A percentile compares a stretch with the other conserved stretches of the same genome.
phyloP scores from a whole-genome alignment of 2,888 invertebrate genomes.

The Drosophila seclusa region DNA sequence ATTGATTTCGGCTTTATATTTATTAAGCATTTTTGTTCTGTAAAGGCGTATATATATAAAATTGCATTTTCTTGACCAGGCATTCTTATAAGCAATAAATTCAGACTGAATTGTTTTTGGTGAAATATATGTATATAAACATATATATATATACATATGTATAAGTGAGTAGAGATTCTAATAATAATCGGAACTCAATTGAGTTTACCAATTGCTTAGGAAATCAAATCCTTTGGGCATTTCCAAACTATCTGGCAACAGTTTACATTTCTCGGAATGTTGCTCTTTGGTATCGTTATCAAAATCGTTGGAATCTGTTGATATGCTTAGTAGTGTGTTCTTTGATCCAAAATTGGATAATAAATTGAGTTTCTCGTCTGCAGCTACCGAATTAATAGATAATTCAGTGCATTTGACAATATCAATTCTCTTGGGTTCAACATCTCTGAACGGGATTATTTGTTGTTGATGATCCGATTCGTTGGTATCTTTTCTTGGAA shows the following conservation, averaged over 20 bases:
- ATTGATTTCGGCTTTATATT: slow-evolving; percentile 1
- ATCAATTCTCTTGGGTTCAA: background rate
- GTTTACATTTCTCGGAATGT: slow-evolving; percentile 45
- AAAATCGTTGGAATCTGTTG: slow-evolving; percentile 53
- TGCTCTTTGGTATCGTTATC: slow-evolving; percentile 53
- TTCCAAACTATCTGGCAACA: slow-evolving; percentile 51
- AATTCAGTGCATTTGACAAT: background rate
- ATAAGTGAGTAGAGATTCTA: background rate
- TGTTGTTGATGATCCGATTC: slow-evolving; percentile 9
- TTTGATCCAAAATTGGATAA: slow-evolving; percentile 37
- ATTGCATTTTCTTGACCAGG: slow-evolving; percentile 8
- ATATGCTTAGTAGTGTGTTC: slow-evolving; percentile 30
- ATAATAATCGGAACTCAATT: slow-evolving; percentile 1
- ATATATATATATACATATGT: slow-evolving; percentile 3
- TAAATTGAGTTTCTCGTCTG: slow-evolving; percentile 27
- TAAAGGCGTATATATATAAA: background rate
- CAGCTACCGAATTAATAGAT: slow-evolving; percentile 7
- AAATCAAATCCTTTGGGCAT: slow-evolving; percentile 69
- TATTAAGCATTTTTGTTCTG: slow-evolving; percentile 13
- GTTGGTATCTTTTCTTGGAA: slow-evolving; percentile 1
- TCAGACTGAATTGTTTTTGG: slow-evolving; percentile 27
- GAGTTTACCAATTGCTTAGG: slow-evolving; percentile 56
- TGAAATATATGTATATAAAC: slow-evolving; percentile 15
- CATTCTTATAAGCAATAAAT: slow-evolving; percentile 23
- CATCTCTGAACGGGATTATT: slow-evolving; percentile 9